Evolutionary conservation across 2,797 vertebrate genomes (phyloP).

Genomic region (Chelon auratus): DNA sequence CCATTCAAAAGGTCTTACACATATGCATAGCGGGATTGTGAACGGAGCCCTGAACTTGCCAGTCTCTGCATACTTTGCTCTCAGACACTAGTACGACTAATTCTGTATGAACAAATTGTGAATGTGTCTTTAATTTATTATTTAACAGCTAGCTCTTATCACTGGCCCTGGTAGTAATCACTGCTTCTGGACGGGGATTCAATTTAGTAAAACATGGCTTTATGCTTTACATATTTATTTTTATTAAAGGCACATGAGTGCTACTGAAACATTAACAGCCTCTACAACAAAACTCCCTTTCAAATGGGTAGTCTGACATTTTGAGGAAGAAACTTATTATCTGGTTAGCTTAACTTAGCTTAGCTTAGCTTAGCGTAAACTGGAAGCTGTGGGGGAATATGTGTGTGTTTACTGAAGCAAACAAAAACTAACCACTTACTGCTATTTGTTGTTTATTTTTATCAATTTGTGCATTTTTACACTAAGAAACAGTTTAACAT

Average conservation of each 20-base stretch:
- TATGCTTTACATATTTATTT: not conserved
- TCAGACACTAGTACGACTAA: not conserved
- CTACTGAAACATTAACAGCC: not conserved
- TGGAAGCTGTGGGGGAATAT: not conserved
- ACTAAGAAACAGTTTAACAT: too few species aligned
- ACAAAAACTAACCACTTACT: too few species aligned
- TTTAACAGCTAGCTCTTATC: not conserved
- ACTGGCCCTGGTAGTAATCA: not conserved
- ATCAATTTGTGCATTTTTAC: too few species aligned
- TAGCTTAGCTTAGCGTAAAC: not conserved
- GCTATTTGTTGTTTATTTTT: too few species aligned
- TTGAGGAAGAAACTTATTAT: too few species aligned
- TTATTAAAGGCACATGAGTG: conserved; percentile 6
- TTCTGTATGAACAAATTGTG: not conserved
- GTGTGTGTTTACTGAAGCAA: too few species aligned
- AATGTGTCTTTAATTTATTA: conserved; percentile 2
- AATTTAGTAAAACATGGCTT: not conserved
- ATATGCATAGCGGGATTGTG: not conserved
- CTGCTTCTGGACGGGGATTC: not conserved
- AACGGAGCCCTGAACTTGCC: not conserved
- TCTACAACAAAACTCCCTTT: not conserved
- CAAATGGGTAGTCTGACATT: not conserved
- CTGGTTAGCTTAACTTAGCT: not conserved
- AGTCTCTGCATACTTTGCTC: not conserved
- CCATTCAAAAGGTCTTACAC: conserved; percentile 8